Conservation (phyloP, 92 coral and sea anemone genomes). For the Epizoanthus fatuus region DNA sequence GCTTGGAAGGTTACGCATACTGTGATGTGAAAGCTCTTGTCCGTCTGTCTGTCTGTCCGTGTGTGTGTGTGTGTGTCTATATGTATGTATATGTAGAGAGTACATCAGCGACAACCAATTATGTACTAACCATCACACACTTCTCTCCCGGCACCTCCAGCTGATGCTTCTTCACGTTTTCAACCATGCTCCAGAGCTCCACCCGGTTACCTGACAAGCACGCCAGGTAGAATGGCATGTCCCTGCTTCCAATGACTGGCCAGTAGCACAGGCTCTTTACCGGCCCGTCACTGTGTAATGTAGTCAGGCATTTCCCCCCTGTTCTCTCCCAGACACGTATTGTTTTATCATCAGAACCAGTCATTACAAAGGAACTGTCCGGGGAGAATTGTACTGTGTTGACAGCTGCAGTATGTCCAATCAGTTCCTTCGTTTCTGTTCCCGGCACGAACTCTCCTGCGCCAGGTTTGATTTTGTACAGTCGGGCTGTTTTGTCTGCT, state of each 20-base stretch:
- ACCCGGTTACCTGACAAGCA: conserved; percentile 79
- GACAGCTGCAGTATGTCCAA: conserved; percentile 84
- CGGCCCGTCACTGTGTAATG: conserved; percentile 59
- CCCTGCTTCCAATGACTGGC: conserved; percentile 36
- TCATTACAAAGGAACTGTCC: conserved; percentile 62
- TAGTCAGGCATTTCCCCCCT: conserved; percentile 52
- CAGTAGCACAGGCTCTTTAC: conserved; percentile 79
- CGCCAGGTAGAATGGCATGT: conserved; percentile 59
- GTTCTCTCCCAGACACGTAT: conserved; percentile 77
- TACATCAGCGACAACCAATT: too few relatives aligned
- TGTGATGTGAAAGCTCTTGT: too few relatives aligned
- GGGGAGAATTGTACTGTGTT: conserved; percentile 87
- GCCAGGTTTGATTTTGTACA: conserved; percentile 87
- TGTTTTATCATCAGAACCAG: conserved; percentile 89
- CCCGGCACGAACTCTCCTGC: conserved; percentile 96
- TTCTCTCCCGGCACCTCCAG: conserved; percentile 21
- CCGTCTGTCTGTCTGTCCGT: too few relatives aligned
- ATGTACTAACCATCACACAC: conserved; percentile 35
- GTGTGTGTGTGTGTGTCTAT: too few relatives aligned
- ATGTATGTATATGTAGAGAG: not conserved
- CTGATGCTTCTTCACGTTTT: conserved; percentile 1
- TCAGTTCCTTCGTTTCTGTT: conserved; percentile 67
- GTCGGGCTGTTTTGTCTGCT: conserved; percentile 81
- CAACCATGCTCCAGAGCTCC: conserved; percentile 81
- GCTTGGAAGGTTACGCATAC: too few relatives aligned